Evolutionary conservation across 2,797 vertebrate genomes (phyloP).

Genomic region (Parauchenoglanis punctatus): DNA sequence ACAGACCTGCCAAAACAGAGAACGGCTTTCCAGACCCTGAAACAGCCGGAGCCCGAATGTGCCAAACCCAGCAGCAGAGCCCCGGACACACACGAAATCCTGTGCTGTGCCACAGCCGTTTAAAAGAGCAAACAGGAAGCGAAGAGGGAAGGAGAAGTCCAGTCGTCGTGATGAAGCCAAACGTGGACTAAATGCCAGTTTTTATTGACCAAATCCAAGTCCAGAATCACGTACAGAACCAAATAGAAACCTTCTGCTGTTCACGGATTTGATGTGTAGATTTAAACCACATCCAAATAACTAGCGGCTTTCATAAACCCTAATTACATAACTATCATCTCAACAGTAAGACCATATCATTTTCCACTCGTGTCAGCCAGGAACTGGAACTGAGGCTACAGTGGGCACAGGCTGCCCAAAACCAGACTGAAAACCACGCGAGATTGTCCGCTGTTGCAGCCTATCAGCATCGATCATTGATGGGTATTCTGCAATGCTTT

Average conservation of each 20-base stretch:
- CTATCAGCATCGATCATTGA: background rate
- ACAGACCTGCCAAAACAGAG: constrained; percentile 25
- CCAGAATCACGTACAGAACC: background rate
- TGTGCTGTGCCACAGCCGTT: constrained; percentile 12
- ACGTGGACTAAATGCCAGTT: background rate
- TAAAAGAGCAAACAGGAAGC: constrained; percentile 32
- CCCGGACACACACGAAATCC: background rate
- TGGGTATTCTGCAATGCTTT: background rate
- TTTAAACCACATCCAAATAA: constrained; percentile 7
- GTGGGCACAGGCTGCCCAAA: background rate
- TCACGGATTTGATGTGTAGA: background rate
- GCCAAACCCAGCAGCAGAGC: constrained; percentile 22
- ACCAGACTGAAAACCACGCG: background rate
- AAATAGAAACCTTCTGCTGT: background rate
- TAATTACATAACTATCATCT: background rate
- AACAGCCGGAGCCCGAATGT: constrained; percentile 17
- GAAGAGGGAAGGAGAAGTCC: constrained; percentile 4
- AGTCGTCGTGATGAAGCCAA: background rate
- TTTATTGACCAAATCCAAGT: background rate
- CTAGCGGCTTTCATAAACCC: background rate
- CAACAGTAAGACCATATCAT: background rate
- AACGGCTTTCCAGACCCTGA: constrained; percentile 15
- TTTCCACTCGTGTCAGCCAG: background rate
- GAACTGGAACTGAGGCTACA: background rate
- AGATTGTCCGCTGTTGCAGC: background rate